These are phyloP conservation scores for Dipus sagitta DNA, from an alignment of 2,797 vertebrate species.

Conservation along the genomic window DNA sequence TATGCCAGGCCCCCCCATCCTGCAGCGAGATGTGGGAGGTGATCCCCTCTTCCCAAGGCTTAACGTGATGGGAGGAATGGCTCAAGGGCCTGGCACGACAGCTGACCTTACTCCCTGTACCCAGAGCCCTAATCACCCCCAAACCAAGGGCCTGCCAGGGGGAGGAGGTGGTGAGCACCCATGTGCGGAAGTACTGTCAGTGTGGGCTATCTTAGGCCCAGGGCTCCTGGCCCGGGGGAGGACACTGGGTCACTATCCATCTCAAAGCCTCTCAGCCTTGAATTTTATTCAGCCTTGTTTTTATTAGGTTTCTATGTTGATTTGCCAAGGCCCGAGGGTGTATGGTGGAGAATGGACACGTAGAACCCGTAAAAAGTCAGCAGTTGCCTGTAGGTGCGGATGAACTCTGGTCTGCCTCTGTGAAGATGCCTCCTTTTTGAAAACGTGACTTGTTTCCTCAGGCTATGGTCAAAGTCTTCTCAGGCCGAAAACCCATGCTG, in stretches of 20 bases:
- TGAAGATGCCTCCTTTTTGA: not conserved
- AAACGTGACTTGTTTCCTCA: slow-evolving; percentile 62
- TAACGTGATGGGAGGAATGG: fast-evolving
- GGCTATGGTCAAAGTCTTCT: slow-evolving; percentile 94
- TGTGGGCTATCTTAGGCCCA: fast-evolving
- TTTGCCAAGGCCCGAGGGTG: fast-evolving
- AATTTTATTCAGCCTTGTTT: not conserved
- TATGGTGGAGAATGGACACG: fast-evolving
- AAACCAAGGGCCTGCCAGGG: not conserved
- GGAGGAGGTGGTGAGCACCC: not conserved
- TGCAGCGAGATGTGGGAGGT: not conserved
- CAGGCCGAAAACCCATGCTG: slow-evolving; percentile 96
- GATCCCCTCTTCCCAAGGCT: fast-evolving
- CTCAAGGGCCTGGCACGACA: not conserved
- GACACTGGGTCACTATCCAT: fast-evolving
- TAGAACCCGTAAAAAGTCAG: fast-evolving
- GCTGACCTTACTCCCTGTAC: not conserved
- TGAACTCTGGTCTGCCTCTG: not conserved
- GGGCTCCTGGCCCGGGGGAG: not conserved
- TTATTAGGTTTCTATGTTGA: not conserved
- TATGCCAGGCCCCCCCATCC: not conserved
- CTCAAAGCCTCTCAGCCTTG: fast-evolving
- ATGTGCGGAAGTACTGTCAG: fast-evolving
- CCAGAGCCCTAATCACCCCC: not conserved
- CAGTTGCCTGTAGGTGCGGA: fast-evolving